Evolutionary conservation across 2,888 invertebrate species (phyloP).

Genomic region (Meta bourneti): DNA sequence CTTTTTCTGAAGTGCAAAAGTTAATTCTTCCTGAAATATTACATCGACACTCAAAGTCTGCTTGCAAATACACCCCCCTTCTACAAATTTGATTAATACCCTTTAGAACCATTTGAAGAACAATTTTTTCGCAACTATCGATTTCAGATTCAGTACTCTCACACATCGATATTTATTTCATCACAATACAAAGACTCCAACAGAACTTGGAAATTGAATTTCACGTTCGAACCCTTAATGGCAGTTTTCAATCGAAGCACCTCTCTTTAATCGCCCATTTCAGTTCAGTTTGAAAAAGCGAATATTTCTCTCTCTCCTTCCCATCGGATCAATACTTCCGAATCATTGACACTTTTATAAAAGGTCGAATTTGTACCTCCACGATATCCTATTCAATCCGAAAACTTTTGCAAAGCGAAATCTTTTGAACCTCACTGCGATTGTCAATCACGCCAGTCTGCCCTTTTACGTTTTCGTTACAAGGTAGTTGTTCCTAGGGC

Average conservation of each 20-base stretch:
- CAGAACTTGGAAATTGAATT: slow-evolving; percentile 23
- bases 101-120: not conserved
- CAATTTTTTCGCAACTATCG: not conserved
- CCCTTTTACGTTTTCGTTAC: not conserved
- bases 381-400: slow-evolving; percentile 5
- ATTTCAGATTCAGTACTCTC: not conserved
- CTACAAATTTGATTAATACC: not conserved
- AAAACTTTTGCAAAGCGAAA: slow-evolving; percentile 20
- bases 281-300: not conserved
- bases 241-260: slow-evolving; percentile 6
- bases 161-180: slow-evolving; percentile 12
- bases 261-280: slow-evolving; percentile 32
- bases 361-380: slow-evolving; percentile 13
- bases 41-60: not conserved
- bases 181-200: not conserved
- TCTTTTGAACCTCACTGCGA: slow-evolving; percentile 18
- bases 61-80: not conserved
- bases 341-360: slow-evolving; percentile 51
- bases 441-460: slow-evolving; percentile 11
- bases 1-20: not conserved
- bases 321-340: slow-evolving; percentile 24
- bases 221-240: slow-evolving; percentile 11
- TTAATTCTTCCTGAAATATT: not conserved
- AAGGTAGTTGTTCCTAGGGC: not conserved
- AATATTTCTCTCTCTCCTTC: not conserved